phyloP scores from a whole-genome alignment of 2,797 vertebrate genomes.

The Coreius guichenoti region DNA sequence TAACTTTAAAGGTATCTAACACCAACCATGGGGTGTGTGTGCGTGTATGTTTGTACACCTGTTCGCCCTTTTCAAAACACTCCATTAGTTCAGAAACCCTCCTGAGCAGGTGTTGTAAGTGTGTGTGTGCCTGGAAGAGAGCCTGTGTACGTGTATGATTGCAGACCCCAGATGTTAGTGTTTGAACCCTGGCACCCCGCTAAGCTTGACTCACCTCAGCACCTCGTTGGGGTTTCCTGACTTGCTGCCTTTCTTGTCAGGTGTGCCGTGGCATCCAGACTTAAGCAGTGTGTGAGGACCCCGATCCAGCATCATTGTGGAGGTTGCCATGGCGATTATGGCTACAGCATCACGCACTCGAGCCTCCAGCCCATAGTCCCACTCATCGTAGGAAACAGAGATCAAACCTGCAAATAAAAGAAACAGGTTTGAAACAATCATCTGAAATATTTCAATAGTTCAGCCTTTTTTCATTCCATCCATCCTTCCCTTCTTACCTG shows the following conservation, averaged over 20 bases:
- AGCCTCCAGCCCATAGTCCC: slow-evolving; percentile 97
- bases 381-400: slow-evolving; percentile 98
- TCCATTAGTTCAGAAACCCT: slow-evolving; percentile 23
- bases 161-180: slow-evolving; percentile 23
- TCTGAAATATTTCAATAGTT: neutral
- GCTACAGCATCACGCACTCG: slow-evolving; percentile 97
- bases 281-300: slow-evolving; percentile 95
- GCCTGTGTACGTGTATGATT: slow-evolving; percentile 8
- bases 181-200: slow-evolving; percentile 27
- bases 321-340: slow-evolving; percentile 97
- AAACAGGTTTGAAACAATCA: slow-evolving; percentile 29
- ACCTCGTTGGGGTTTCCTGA: slow-evolving; percentile 81
- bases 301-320: slow-evolving; percentile 97
- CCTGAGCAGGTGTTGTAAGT: slow-evolving; percentile 23
- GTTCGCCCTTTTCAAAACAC: slow-evolving; percentile 39
- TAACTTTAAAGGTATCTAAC: neutral
- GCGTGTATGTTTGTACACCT: slow-evolving; percentile 22
- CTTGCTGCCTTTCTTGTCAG: slow-evolving; percentile 86
- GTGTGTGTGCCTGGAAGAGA: slow-evolving; percentile 4
- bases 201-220: slow-evolving; percentile 77
- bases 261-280: slow-evolving; percentile 93
- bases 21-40: neutral
- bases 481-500: slow-evolving; percentile 66
- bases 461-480: neutral
- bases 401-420: slow-evolving; percentile 82